Base-by-base conservation (phyloP, 2,113 vertebrate species). In the Nematolebias whitei region DNA sequence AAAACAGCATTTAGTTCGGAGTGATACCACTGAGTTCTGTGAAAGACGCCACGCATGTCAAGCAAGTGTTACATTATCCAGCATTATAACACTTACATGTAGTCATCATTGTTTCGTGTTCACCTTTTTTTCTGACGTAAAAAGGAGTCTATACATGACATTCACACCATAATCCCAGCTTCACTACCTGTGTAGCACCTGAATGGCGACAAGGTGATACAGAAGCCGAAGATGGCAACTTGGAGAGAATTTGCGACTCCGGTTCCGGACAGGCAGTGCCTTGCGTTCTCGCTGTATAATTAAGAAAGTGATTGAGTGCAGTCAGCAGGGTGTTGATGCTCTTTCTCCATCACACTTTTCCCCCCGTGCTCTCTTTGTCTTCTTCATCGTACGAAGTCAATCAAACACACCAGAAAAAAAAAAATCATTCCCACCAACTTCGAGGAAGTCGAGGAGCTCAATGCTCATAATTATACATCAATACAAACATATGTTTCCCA, bases 391-490 rank as follows among this genome's bases (percentile, higher is more conserved):
- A 59, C 67, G 58, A 70, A 57, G 47, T 50, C 76, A 76, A 72
- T 68, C 74, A 73, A 40, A 69, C 79, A 63, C 68, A 38, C 59
- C 54, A 44, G 2, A 44, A n/a, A 44, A 44, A 18, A 47, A 45
- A 47, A 47, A 87, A 74, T 85, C 74, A 76, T 84, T 87, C 79
- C 78, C 78, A 77, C 49, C 74, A 82, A 87, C 84, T 87, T 83
- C 74, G 71, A 85, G 76, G 79, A 88, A 86, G 82, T 79, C 56
- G 79, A 80, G 61, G 73, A 85, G 74, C 80, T 87, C 87, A 76
- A 68, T 76, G 82, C 79, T 83, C 81, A 84, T 90, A 91, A 92
- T 90, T 90, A 90, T 88, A 89, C 90, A 90, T 92, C 89, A 90
- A 91, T 90, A 89, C 78, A 84, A 88, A 90, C 90, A 90, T 82